A percentile compares a stretch with the other conserved stretches of the same genome.
These are phyloP conservation scores for Halesus radiatus DNA, from an alignment of 1,140 invertebrate species.

Conservation along the genomic window DNA sequence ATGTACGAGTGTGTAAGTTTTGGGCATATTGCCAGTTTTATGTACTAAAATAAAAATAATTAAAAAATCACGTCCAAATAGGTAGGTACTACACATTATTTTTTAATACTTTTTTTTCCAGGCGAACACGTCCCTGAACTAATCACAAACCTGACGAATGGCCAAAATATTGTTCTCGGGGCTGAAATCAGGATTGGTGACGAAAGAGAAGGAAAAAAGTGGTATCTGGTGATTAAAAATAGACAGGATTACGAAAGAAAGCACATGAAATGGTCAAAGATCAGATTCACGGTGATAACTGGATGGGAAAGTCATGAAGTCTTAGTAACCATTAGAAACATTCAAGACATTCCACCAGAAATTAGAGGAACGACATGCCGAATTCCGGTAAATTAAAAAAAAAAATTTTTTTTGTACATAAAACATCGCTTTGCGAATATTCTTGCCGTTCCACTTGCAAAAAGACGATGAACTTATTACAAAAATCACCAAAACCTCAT, in stretches of 20 bases:
- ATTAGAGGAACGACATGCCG: conserved; percentile 64
- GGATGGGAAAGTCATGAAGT: conserved; percentile 55
- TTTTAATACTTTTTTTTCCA: too few relatives aligned
- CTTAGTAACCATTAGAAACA: conserved; percentile 66
- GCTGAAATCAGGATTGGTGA: conserved; percentile 58
- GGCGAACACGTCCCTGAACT: too few relatives aligned
- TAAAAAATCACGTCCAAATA: too few relatives aligned
- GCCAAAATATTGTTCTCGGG: conserved; percentile 52
- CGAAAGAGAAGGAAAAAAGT: conserved; percentile 52
- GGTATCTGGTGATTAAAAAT: conserved; percentile 64
- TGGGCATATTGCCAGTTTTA: too few relatives aligned
- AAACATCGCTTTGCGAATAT: too few relatives aligned
- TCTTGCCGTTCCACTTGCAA: too few relatives aligned
- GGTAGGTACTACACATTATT: too few relatives aligned
- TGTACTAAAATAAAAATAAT: too few relatives aligned
- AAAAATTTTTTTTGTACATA: neutral
- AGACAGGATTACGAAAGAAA: conserved; percentile 70
- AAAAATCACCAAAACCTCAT: too few relatives aligned
- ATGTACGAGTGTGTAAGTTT: too few relatives aligned
- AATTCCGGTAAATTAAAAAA: conserved; percentile 62
- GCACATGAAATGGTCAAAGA: conserved; percentile 62
- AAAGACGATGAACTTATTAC: too few relatives aligned
- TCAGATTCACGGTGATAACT: conserved; percentile 57
- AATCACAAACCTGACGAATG: too few relatives aligned
- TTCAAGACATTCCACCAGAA: conserved; percentile 69